phyloP scores from a whole-genome alignment of 1,140 invertebrate genomes.

The Hycleus cichorii region DNA sequence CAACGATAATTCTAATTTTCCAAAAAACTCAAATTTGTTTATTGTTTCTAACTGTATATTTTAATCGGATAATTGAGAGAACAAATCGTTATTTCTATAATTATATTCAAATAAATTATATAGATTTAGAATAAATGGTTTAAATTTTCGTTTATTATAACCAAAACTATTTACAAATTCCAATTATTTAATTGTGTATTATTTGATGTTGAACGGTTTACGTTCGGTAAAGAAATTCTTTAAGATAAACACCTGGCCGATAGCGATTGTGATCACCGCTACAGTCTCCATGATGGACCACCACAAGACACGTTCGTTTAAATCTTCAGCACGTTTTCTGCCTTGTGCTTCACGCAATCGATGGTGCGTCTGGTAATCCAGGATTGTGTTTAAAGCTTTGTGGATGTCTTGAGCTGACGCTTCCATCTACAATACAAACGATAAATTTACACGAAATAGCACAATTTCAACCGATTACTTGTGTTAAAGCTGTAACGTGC shows the following conservation, averaged over 20 bases:
- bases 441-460: neutral
- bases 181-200: neutral
- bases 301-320: slow-evolving; percentile 86
- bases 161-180: neutral
- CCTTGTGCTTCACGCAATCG: slow-evolving; percentile 88
- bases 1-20: too few species aligned
- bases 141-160: neutral
- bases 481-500: slow-evolving; percentile 89
- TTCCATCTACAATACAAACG: slow-evolving; percentile 68
- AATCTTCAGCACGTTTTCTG: slow-evolving; percentile 88
- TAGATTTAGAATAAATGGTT: too few species aligned
- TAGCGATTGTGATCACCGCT: slow-evolving; percentile 73
- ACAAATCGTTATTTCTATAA: too few species aligned
- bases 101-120: too few species aligned
- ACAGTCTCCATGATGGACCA: slow-evolving; percentile 89
- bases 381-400: slow-evolving; percentile 74
- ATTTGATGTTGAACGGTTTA: neutral
- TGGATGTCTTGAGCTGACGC: slow-evolving; percentile 83
- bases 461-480: slow-evolving; percentile 52
- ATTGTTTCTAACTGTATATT: too few species aligned
- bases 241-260: slow-evolving; percentile 86
- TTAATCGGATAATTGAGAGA: too few species aligned
- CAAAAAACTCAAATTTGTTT: too few species aligned
- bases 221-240: slow-evolving; percentile 42
- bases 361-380: slow-evolving; percentile 96